Conservation (phyloP, 2,113 vertebrate species). For the Corydoras sp. region DNA sequence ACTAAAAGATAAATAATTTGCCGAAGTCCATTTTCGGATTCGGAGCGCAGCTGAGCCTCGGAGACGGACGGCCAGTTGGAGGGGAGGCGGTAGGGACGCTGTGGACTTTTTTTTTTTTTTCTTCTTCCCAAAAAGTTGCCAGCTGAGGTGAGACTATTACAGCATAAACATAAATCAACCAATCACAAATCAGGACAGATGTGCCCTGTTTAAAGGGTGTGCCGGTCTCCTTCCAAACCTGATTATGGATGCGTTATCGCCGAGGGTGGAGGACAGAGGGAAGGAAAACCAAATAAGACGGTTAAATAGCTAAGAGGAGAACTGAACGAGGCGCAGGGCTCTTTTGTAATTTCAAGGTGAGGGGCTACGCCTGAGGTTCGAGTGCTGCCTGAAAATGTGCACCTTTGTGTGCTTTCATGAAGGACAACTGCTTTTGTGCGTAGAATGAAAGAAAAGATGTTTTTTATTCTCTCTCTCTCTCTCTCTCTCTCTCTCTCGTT, state of each 20-base stretch:
- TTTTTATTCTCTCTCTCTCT: neutral
- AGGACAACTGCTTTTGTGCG: constrained; percentile 17
- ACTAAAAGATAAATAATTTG: no score
- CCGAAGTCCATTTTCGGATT: no score
- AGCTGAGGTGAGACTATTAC: neutral
- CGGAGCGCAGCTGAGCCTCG: no score
- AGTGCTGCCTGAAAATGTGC: constrained; percentile 9
- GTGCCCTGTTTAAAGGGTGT: neutral
- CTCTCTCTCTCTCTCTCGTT: no score
- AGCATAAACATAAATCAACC: constrained; percentile 9
- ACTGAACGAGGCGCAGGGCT: neutral
- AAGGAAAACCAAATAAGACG: neutral
- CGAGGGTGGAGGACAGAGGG: neutral
- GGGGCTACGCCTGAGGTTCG: neutral
- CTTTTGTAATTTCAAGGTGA: constrained; percentile 38
- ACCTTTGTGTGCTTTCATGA: constrained; percentile 6
- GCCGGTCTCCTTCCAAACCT: constrained; percentile 7
- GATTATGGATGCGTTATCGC: constrained; percentile 4
- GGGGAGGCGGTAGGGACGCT: neutral
- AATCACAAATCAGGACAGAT: constrained; percentile 4
- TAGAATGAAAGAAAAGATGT: constrained; percentile 5
- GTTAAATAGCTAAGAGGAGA: neutral
- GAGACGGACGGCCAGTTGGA: neutral
- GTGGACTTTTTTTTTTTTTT: no score
- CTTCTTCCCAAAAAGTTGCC: no score